Base-by-base conservation (phyloP, 2,888 invertebrate genomes). In the Aphidoletes aphidimyza region DNA sequence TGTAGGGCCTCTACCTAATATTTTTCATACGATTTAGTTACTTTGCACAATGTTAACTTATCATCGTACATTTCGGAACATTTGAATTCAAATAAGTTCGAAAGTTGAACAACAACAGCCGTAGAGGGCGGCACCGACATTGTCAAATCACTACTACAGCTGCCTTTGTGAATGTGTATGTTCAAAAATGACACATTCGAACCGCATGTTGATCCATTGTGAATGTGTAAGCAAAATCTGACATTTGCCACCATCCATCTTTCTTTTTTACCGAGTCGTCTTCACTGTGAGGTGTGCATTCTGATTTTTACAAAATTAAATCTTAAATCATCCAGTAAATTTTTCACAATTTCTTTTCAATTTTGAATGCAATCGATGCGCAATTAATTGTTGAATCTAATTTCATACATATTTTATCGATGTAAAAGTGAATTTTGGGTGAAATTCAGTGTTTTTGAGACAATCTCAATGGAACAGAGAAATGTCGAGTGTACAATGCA, bases 261-360 rank as follows among this genome's bases (percentile, higher is more conserved):
- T 84, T 69, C 84, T 59, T 84, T 84, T 84, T 54, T 84, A n/a
- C 49, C 14, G 36, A 36, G 36, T 84, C 59, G 54, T 54, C 39
- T 37, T 22, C 22, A 39, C 49, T 84, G 84, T 59, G 39, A 84
- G 84, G 59, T 84, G 59, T 59, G 54, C 34, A 84, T 59, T 30
- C 1, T 17, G 39, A 83, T 83, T 22, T 83, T 85, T 83, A 36
- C n/a, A 22, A 42, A 85, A 36, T 30, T 69, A 84, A 85, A 85
- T 85, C 85, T 47, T 30, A 34, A 83, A 85, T 84, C 85, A 85
- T 85, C 84, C 19, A 26, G 39, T 84, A 47, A 54, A 19, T 37
- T 84, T 47, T 14, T 11, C 1, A 22, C 1, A n/a, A 34, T 59
- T 37, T 59, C 17, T n/a, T 14, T 17, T 3, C 2, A 84, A 39